Evolutionary conservation across 2,113 vertebrate genomes (phyloP).

Genomic region (Tetrax tetrax): DNA sequence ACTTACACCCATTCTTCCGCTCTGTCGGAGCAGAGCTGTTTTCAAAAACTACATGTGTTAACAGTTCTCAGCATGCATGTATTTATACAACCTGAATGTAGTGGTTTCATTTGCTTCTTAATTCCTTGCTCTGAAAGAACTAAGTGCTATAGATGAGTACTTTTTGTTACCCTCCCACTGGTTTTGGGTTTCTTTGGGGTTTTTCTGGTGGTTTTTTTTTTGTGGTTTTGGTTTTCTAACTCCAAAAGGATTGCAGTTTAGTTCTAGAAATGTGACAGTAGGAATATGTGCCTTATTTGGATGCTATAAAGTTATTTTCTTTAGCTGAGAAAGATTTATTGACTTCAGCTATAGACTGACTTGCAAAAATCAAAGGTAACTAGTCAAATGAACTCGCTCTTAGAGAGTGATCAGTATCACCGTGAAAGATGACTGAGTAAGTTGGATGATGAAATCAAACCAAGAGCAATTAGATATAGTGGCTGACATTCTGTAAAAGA

Average conservation of each 20-base stretch:
- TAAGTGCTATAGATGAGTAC: background rate
- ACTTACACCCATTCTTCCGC: background rate
- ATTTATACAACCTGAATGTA: background rate
- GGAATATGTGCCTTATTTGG: background rate
- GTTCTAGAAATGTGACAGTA: background rate
- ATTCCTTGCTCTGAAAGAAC: background rate
- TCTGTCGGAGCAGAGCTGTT: background rate
- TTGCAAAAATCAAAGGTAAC: background rate
- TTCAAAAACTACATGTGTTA: background rate
- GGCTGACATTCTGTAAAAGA: background rate
- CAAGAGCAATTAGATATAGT: background rate
- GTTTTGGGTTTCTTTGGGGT: background rate
- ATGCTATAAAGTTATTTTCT: background rate
- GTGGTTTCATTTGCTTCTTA: background rate
- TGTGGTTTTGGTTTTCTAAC: background rate
- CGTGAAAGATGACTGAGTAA: background rate
- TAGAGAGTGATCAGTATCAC: background rate
- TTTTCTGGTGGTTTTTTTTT: background rate
- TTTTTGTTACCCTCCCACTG: background rate
- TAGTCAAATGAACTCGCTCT: background rate
- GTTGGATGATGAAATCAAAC: background rate
- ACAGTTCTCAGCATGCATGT: background rate
- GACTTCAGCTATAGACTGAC: background rate
- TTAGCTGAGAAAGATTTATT: background rate
- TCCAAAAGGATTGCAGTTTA: background rate